A percentile compares a stretch with the other conserved stretches of the same genome.
phyloP scores from a whole-genome alignment of 2,888 invertebrate species.

The Drosophila birchii region DNA sequence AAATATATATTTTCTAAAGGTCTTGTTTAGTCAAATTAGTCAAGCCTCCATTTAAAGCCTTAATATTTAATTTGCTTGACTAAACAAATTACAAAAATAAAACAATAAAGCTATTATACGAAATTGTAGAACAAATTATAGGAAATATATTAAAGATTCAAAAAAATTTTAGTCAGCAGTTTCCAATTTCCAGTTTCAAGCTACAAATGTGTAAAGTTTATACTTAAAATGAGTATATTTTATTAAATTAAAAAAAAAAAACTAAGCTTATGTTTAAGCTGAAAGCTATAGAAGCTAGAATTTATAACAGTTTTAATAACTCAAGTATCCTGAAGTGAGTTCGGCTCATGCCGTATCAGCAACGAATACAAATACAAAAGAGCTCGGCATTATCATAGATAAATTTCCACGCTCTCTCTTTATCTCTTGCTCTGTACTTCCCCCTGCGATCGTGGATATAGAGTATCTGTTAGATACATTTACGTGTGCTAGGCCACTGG shows the following conservation, averaged over 20 bases:
- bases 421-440: constrained; percentile 9
- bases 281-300: neutral
- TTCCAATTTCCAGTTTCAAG: too few relatives aligned
- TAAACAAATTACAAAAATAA: neutral
- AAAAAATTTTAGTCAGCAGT: too few relatives aligned
- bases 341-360: constrained; percentile 10
- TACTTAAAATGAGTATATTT: neutral
- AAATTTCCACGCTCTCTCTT: constrained; percentile 29
- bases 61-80: neutral
- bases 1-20: neutral
- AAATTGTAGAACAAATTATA: too few relatives aligned
- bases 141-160: too few relatives aligned
- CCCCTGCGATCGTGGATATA: constrained; percentile 58
- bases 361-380: constrained; percentile 1
- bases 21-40: neutral
- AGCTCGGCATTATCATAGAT: constrained; percentile 49
- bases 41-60: too few relatives aligned
- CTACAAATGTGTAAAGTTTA: neutral
- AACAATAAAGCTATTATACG: too few relatives aligned
- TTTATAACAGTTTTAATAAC: constrained; percentile 14
- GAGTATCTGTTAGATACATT: constrained; percentile 68
- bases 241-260: neutral
- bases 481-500: constrained; percentile 44
- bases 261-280: neutral
- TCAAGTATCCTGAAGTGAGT: constrained; percentile 31